Conservation (phyloP, 2,888 invertebrate species). For the Zygogramma bicolorata region DNA sequence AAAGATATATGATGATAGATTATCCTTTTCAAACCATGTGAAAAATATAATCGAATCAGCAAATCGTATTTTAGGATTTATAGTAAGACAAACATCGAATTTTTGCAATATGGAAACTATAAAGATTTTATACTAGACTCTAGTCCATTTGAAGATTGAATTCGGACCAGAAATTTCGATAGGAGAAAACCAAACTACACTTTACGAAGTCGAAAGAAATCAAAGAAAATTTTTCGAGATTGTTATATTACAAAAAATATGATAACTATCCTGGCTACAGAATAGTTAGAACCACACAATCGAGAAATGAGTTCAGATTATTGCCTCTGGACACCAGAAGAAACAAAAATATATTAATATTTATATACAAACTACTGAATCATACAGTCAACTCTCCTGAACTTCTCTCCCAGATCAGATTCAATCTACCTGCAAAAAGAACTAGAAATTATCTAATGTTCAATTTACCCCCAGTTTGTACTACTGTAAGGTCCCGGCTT, state of each 20-base stretch:
- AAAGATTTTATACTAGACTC: not conserved
- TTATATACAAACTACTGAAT: not conserved
- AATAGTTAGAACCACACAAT: not conserved
- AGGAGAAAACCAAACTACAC: not conserved
- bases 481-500: not conserved
- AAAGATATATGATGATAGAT: not conserved
- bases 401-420: not conserved
- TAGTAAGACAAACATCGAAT: not conserved
- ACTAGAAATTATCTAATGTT: not conserved
- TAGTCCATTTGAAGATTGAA: not conserved
- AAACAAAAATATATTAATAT: not conserved
- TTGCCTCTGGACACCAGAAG: not conserved
- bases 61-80: not conserved
- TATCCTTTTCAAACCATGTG: not conserved
- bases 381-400: not conserved
- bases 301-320: not conserved
- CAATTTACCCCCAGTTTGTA: not conserved
- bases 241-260: not conserved
- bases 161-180: too few relatives aligned
- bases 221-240: not conserved
- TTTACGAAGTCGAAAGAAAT: not conserved
- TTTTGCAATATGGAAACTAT: not conserved
- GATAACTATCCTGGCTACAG: not conserved
- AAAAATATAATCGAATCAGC: not conserved
- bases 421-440: not conserved